A percentile compares a stretch with the other conserved stretches of the same genome.
These are phyloP conservation scores for Nephrotoma guestfalica DNA, from an alignment of 2,888 invertebrate species.

Conservation along the genomic window DNA sequence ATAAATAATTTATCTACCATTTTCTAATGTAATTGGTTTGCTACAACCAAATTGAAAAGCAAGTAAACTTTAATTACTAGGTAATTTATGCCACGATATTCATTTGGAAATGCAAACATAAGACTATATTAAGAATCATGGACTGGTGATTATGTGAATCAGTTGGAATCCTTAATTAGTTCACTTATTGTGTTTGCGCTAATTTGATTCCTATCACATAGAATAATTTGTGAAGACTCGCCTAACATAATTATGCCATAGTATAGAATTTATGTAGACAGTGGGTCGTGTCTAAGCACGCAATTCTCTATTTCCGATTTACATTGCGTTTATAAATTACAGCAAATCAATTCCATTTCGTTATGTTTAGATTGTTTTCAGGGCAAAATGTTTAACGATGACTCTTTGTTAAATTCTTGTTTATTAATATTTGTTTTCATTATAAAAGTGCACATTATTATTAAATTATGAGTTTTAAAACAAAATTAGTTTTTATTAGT, in stretches of 20 bases:
- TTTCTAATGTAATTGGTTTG: neutral
- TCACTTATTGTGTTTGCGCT: neutral
- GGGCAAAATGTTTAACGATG: neutral
- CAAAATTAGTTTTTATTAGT: neutral
- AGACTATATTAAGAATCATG: neutral
- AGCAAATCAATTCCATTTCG: neutral
- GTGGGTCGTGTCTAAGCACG: neutral
- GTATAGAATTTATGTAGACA: neutral
- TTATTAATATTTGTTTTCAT: neutral
- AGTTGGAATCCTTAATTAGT: neutral
- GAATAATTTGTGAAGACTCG: neutral
- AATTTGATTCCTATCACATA: neutral
- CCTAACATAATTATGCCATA: neutral
- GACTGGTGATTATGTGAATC: neutral
- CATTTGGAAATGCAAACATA: neutral
- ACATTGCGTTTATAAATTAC: neutral
- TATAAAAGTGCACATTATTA: neutral
- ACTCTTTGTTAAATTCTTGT: neutral
- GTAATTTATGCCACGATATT: neutral
- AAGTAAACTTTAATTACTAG: neutral
- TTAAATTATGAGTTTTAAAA: too few species aligned
- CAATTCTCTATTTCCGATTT: neutral
- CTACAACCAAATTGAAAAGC: neutral
- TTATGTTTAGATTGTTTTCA: neutral
- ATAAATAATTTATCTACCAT: neutral